These are phyloP conservation scores for Mesorhabditis belari DNA, from an alignment of 2,888 invertebrate genomes.

Conservation along the genomic window DNA sequence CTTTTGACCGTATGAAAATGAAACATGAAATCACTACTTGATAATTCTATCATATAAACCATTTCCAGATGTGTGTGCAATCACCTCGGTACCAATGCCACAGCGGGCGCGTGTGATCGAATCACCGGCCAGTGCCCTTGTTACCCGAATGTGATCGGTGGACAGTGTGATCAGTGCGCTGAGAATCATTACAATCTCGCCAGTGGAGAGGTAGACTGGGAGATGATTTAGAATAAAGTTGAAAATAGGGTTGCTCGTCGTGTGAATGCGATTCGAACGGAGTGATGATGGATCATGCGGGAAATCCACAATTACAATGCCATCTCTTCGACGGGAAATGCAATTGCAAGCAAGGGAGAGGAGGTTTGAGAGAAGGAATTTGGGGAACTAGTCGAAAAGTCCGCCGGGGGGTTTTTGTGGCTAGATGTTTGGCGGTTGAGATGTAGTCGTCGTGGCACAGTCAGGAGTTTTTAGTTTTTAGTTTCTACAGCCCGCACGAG, in stretches of 20 bases:
- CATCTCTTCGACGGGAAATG: conserved; percentile 81
- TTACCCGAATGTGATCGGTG: conserved; percentile 81
- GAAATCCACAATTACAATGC: conserved; percentile 43
- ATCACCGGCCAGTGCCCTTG: conserved; percentile 88
- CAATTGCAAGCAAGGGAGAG: conserved; percentile 79
- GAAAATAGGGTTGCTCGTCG: conserved; percentile 73
- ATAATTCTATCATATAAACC: background rate
- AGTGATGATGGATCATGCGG: conserved; percentile 32
- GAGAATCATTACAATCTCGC: conserved; percentile 92
- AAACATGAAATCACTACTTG: background rate
- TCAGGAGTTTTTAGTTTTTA: too few relatives aligned
- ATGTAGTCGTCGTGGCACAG: too few relatives aligned
- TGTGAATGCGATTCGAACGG: conserved; percentile 72
- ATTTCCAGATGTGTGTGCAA: conserved; percentile 75
- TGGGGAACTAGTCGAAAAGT: too few relatives aligned
- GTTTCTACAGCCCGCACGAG: too few relatives aligned
- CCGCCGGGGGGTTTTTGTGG: too few relatives aligned
- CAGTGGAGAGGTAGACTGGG: conserved; percentile 67
- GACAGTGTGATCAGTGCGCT: conserved; percentile 79
- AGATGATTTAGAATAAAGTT: background rate
- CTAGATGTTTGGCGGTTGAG: too few relatives aligned
- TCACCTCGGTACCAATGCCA: conserved; percentile 67
- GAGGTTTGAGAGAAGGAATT: conserved; percentile 54
- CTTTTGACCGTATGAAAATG: too few relatives aligned
- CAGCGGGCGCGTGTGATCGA: conserved; percentile 67